These are phyloP conservation scores for Drosophila neotestacea DNA, from an alignment of 2,888 invertebrate species.

Conservation along the genomic window DNA sequence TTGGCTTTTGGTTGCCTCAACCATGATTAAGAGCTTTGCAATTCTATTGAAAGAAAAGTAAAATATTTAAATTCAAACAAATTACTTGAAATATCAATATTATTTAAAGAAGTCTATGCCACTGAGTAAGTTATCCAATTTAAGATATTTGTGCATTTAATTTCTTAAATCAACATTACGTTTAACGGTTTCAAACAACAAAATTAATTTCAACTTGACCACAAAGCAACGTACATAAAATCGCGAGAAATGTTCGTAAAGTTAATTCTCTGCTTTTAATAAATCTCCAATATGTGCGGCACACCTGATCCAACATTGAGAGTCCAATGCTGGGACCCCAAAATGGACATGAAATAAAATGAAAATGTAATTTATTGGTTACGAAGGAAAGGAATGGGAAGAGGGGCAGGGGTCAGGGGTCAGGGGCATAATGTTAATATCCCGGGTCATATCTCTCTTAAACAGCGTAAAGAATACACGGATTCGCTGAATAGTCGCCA, in stretches of 20 bases:
- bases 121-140: neutral
- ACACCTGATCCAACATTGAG: slow-evolving; percentile 54
- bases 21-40: neutral
- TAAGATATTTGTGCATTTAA: slow-evolving; percentile 25
- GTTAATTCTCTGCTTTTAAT: slow-evolving; percentile 62
- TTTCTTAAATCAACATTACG: slow-evolving; percentile 42
- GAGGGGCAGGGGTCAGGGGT: neutral
- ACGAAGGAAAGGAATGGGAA: slow-evolving; percentile 3
- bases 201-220: slow-evolving; percentile 51
- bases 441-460: slow-evolving; percentile 60
- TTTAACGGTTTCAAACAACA: slow-evolving; percentile 32
- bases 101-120: neutral
- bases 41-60: neutral
- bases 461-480: slow-evolving; percentile 43
- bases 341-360: slow-evolving; percentile 60
- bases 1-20: neutral
- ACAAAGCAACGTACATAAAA: slow-evolving; percentile 44
- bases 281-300: slow-evolving; percentile 65
- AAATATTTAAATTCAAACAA: neutral
- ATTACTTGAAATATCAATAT: neutral
- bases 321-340: slow-evolving; percentile 23
- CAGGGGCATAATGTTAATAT: slow-evolving; percentile 45
- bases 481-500: slow-evolving; percentile 34
- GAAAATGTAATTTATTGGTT: slow-evolving; percentile 69
- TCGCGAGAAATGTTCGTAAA: slow-evolving; percentile 40